A percentile compares a stretch with the other conserved stretches of the same genome.
Conservation (phyloP, 2,113 vertebrate genomes). For the Rallus limicola region DNA sequence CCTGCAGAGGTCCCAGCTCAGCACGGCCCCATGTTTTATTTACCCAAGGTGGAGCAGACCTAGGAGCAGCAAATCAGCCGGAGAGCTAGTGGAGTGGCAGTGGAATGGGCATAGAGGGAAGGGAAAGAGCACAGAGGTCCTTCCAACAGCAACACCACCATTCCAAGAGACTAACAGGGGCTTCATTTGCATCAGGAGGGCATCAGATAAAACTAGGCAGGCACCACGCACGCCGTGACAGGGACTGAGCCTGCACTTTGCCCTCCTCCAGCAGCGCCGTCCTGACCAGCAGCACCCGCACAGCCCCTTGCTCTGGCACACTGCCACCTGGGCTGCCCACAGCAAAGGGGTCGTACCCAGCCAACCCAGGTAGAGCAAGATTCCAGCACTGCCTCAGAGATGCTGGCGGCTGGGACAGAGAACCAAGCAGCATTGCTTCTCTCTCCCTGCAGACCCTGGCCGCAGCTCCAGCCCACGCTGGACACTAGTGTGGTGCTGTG, state of each 20-base stretch:
- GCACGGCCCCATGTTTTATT: background rate
- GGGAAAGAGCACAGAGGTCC: background rate
- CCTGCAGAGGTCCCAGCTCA: background rate
- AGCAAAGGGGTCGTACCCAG: background rate
- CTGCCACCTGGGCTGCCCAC: background rate
- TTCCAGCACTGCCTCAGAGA: background rate
- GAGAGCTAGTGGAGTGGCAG: background rate
- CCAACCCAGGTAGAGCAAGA: fast-evolving
- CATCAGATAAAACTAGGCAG: background rate
- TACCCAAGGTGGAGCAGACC: background rate
- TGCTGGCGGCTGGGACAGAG: background rate
- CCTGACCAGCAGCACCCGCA: background rate
- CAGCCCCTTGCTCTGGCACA: fast-evolving
- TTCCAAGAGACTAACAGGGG: no score
- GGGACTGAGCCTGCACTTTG: background rate
- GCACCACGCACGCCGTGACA: fast-evolving
- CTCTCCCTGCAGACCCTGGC: background rate
- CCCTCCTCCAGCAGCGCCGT: background rate
- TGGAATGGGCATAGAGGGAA: background rate
- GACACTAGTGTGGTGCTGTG: fast-evolving
- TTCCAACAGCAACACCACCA: background rate
- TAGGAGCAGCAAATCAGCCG: background rate
- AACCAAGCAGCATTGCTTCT: background rate
- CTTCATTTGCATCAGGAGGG: background rate
- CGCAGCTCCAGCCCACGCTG: background rate